Conservation (phyloP, 2,113 vertebrate genomes). For the Antidorcas marsupialis region DNA sequence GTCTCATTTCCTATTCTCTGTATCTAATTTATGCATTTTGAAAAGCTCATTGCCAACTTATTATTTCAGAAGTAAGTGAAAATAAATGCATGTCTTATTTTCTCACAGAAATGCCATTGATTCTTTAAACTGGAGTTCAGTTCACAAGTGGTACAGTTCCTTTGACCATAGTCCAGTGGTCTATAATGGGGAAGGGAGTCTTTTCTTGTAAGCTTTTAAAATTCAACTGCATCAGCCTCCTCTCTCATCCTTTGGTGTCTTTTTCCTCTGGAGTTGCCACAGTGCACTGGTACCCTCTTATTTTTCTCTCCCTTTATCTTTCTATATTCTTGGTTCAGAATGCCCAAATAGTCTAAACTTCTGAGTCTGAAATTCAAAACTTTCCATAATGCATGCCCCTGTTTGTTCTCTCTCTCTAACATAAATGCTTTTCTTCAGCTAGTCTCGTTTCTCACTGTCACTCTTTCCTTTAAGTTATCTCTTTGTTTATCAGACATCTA, state of each 20-base stretch:
- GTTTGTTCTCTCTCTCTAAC: background rate
- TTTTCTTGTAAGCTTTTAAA: background rate
- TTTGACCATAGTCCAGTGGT: background rate
- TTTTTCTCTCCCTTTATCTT: background rate
- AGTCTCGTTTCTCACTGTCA: background rate
- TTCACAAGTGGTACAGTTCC: background rate
- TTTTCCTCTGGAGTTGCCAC: background rate
- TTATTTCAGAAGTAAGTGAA: background rate
- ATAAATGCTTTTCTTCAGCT: background rate
- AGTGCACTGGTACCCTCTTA: background rate
- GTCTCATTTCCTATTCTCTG: background rate
- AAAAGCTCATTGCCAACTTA: background rate
- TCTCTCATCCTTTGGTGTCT: background rate
- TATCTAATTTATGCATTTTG: conserved; percentile 10
- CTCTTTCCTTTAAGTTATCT: background rate
- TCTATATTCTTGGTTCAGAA: background rate
- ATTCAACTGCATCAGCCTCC: background rate
- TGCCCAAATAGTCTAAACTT: background rate
- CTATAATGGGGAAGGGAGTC: background rate
- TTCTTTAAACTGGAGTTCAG: background rate
- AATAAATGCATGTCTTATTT: background rate
- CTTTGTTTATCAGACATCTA: background rate
- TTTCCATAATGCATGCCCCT: background rate
- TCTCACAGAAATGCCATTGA: background rate
- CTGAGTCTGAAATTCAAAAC: background rate